Evolutionary conservation across 2,113 vertebrate species (phyloP).

Genomic region (Raphicerus campestris): DNA sequence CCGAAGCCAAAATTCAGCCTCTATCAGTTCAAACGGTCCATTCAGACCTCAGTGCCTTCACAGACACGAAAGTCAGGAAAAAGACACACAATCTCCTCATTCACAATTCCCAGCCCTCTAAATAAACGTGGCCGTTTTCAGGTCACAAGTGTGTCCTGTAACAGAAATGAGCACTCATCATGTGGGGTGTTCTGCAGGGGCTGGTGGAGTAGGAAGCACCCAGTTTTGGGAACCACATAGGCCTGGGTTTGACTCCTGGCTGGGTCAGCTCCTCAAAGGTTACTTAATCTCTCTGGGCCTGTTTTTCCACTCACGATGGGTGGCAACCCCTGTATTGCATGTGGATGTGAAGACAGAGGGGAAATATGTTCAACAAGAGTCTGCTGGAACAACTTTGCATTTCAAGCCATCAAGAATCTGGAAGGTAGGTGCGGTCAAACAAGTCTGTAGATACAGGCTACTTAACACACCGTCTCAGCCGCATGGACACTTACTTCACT

Average conservation of each 20-base stretch:
- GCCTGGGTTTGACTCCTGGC: not conserved
- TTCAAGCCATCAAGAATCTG: not conserved
- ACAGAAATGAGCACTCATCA: not conserved
- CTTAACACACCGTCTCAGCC: not conserved
- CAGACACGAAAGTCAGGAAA: not conserved
- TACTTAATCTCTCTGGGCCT: not conserved
- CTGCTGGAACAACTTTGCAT: not conserved
- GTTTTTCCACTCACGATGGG: not conserved
- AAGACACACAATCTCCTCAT: not conserved
- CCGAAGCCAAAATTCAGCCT: not conserved
- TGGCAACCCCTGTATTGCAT: not conserved
- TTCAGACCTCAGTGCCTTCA: not conserved
- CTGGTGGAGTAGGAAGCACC: not conserved
- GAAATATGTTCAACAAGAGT: not conserved
- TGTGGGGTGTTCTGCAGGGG: not conserved
- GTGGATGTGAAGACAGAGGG: not conserved
- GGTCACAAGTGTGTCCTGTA: not conserved
- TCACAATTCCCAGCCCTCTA: not conserved
- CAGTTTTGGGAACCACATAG: not conserved
- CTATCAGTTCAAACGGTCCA: constrained; percentile 20
- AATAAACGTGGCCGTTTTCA: not conserved
- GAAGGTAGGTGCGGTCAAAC: not conserved
- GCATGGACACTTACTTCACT: not conserved
- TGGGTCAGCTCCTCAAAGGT: not conserved
- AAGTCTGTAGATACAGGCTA: not conserved